phyloP scores from a whole-genome alignment of 1,140 invertebrate genomes.

The Hydropsyche tenuis region DNA sequence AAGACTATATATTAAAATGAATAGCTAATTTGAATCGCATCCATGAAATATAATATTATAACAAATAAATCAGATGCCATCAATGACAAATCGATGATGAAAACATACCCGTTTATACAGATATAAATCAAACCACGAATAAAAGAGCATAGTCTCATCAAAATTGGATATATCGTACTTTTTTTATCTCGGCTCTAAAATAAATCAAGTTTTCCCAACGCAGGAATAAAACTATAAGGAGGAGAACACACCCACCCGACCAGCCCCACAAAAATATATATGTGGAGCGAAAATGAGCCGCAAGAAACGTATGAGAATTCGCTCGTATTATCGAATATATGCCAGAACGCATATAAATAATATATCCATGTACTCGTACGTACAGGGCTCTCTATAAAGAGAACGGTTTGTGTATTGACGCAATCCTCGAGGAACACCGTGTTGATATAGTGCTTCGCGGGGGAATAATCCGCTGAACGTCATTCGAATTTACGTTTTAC shows the following conservation, averaged over 20 bases:
- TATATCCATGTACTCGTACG: too few species aligned
- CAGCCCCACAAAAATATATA: neutral
- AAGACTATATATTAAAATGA: too few species aligned
- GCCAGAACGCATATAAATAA: neutral
- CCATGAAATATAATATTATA: too few species aligned
- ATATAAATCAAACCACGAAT: neutral
- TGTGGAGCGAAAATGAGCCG: conserved; percentile 10
- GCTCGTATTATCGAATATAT: conserved; percentile 10
- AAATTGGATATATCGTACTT: conserved; percentile 20
- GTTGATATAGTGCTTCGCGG: neutral
- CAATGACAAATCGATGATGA: too few species aligned
- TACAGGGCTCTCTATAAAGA: neutral
- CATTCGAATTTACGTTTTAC: neutral
- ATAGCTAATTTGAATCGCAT: too few species aligned
- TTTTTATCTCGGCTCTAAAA: neutral
- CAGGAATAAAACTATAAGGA: conserved; percentile 23
- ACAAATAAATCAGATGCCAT: too few species aligned
- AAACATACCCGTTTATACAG: too few species aligned
- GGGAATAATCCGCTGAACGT: neutral
- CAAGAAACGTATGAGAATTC: conserved; percentile 25
- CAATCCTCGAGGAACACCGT: neutral
- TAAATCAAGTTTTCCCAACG: conserved; percentile 24
- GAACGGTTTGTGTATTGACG: conserved; percentile 12
- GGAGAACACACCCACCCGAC: neutral
- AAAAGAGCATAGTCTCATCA: conserved; percentile 15